Evolutionary conservation across 2,797 vertebrate species (phyloP).

Genomic region (Liparis tanakae): DNA sequence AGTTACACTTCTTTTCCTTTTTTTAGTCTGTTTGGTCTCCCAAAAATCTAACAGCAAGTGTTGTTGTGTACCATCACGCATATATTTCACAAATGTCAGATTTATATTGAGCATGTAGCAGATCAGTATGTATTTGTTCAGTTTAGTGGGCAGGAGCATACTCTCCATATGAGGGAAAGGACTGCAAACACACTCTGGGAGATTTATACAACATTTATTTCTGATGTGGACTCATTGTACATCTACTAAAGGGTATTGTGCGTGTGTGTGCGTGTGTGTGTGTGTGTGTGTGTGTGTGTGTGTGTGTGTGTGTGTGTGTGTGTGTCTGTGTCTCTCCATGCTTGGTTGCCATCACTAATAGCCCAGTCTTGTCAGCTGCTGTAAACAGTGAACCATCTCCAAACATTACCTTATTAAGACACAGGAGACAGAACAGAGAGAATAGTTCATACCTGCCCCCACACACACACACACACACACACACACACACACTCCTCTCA

Average conservation of each 20-base stretch:
- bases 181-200: conserved; percentile 4
- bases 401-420: conserved; percentile 99
- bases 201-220: conserved; percentile 16
- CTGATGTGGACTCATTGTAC: conserved; percentile 16
- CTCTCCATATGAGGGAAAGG: conserved; percentile 49
- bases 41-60: neutral
- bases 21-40: neutral
- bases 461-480: neutral
- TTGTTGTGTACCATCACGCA: neutral
- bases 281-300: conserved; percentile 15
- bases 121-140: neutral
- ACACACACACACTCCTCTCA: neutral
- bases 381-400: conserved; percentile 83
- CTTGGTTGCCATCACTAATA: conserved; percentile 68
- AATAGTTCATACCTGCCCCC: conserved; percentile 1
- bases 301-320: conserved; percentile 10
- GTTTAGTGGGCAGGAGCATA: neutral
- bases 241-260: neutral
- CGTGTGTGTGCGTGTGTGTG: conserved; percentile 7
- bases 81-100: neutral
- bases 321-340: conserved; percentile 22
- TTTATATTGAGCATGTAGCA: neutral
- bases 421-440: conserved; percentile 65
- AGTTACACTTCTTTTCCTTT: neutral
- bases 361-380: conserved; percentile 65